Conservation (phyloP, 2,888 invertebrate species). For the Drosophila sordidula region DNA sequence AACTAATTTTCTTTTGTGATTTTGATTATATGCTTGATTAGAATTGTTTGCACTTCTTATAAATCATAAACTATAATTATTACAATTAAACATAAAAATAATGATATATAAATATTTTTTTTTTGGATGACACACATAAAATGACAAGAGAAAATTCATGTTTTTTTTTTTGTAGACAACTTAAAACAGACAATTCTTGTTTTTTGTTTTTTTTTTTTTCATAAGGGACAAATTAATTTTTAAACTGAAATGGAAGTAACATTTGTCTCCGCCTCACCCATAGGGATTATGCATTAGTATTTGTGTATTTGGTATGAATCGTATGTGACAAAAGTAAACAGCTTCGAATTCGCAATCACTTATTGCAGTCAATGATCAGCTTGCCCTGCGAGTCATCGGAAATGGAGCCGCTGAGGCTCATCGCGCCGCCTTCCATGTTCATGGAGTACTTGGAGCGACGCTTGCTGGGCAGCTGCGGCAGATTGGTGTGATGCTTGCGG, state of each 20-base stretch:
- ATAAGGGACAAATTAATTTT: constrained; percentile 5
- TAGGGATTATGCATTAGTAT: constrained; percentile 8
- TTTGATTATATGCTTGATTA: constrained; percentile 76
- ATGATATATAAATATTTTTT: neutral
- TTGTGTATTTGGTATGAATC: constrained; percentile 65
- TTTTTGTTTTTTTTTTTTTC: neutral
- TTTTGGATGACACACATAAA: constrained; percentile 66
- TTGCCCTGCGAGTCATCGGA: constrained; percentile 81
- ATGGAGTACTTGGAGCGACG: constrained; percentile 92
- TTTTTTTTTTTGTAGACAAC: constrained; percentile 15
- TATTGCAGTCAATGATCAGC: constrained; percentile 80
- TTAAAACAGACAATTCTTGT: constrained; percentile 18
- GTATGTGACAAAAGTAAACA: constrained; percentile 13
- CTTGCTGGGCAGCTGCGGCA: constrained; percentile 85
- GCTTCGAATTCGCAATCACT: constrained; percentile 47
- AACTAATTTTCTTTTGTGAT: constrained; percentile 42
- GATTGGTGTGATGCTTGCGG: constrained; percentile 89
- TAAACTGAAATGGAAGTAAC: constrained; percentile 35
- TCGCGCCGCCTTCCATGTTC: constrained; percentile 46
- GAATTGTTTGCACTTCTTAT: constrained; percentile 62
- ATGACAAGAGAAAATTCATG: constrained; percentile 60
- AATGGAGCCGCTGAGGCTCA: constrained; percentile 59
- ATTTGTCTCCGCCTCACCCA: constrained; percentile 9
- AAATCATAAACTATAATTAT: constrained; percentile 39
- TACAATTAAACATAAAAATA: constrained; percentile 63